A percentile compares a stretch with the other conserved stretches of the same genome.
These are phyloP conservation scores for Leptopilina boulardi DNA, from an alignment of 1,140 invertebrate species.

Conservation along the genomic window DNA sequence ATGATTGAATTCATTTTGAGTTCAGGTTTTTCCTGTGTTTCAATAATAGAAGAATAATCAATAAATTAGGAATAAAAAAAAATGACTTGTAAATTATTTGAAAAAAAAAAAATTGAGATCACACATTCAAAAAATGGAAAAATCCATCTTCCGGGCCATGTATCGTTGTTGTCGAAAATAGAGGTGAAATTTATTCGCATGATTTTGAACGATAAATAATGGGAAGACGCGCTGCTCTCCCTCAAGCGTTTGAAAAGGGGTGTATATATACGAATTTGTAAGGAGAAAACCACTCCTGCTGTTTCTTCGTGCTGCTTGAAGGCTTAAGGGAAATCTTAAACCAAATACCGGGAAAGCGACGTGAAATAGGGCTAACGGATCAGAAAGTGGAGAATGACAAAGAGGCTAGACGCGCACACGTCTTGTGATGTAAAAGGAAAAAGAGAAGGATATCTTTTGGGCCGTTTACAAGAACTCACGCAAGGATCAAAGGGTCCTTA, in stretches of 20 bases:
- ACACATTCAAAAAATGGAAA: too few species aligned
- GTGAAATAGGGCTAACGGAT: slow-evolving; percentile 51
- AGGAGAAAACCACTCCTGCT: slow-evolving; percentile 51
- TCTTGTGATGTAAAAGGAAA: slow-evolving; percentile 44
- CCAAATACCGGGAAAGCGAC: slow-evolving; percentile 50
- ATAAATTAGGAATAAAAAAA: too few species aligned
- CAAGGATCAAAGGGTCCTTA: slow-evolving; percentile 47
- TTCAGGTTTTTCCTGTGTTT: too few species aligned
- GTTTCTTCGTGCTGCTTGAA: slow-evolving; percentile 50
- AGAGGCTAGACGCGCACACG: slow-evolving; percentile 38
- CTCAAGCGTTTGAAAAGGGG: slow-evolving; percentile 44
- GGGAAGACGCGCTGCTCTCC: slow-evolving; percentile 56
- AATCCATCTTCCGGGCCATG: too few species aligned
- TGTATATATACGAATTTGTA: slow-evolving; percentile 49
- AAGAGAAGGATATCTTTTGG: slow-evolving; percentile 42
- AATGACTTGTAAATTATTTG: too few species aligned
- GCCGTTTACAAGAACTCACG: slow-evolving; percentile 50
- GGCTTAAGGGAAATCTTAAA: slow-evolving; percentile 44
- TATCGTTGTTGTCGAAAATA: slow-evolving; percentile 39
- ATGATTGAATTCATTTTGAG: too few species aligned
- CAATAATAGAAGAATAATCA: too few species aligned
- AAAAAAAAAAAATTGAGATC: too few species aligned
- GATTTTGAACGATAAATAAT: slow-evolving; percentile 58
- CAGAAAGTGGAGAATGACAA: slow-evolving; percentile 42
- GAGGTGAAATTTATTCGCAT: slow-evolving; percentile 56